Base-by-base conservation (phyloP, 2,888 invertebrate species). In the Hydriomena furcata region DNA sequence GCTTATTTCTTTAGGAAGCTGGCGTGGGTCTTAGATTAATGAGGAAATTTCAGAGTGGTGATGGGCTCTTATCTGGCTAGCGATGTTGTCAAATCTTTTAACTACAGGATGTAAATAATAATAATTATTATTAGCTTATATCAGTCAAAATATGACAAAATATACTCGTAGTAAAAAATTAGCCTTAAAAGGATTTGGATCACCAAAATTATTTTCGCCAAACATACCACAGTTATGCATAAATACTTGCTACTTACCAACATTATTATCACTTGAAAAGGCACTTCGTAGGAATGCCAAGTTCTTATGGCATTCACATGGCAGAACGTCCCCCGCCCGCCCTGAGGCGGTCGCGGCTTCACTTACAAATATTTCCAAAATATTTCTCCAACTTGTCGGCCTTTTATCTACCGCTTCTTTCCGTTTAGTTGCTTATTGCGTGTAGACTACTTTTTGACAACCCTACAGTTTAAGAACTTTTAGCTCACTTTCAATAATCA, bases 291-390 rank as follows among this genome's bases (percentile, higher is more conserved):
- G 36, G 44, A 50, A 56, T 38, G 23, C 28, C 32, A 52, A 42
- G 45, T 43, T 31, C 24, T 36, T 35, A 37, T 48, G 17, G 21
- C 35, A 51, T 41, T 50, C 34, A 31, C 5, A 24, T 46, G 47
- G 65, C 49, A 57, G 65, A 77, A 55, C 61, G 59, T 59, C 56
- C 62, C 55, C 63, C 41, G 61, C 66, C 73, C 74, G 71, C 76
- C 77, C 73, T 70, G 63, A 68, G 79, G 77, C 78, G 73, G 76
- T 66, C 73, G 71, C 76, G 77, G 79, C 72, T 65, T 79, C 78
- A 74, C 83, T 82, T 76, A 89, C 85, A 89, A 90, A 90, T 90
- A 89, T 90, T 90, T 89, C 85, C 85, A 82, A 88, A 90, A 89
- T 89, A 88, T 90, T 89, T 90, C 88, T 86, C 80, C 81, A 84